Conservation (phyloP, 2,888 invertebrate species). For the Sarcophaga carnaria region DNA sequence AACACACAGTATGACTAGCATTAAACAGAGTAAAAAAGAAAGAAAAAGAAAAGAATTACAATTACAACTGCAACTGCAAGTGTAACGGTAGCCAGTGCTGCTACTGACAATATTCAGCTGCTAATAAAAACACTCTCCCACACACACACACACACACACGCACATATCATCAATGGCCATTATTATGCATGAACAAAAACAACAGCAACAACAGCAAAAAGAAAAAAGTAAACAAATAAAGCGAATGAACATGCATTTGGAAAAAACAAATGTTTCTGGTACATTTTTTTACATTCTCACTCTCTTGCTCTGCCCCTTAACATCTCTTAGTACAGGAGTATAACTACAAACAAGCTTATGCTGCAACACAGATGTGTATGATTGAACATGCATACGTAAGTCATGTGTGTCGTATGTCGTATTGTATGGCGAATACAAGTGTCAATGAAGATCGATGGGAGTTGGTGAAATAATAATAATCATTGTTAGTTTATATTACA, state of each 20-base stretch:
- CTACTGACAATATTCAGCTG: background rate
- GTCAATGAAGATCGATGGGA: constrained; percentile 69
- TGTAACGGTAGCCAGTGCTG: no score
- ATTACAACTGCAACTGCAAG: constrained; percentile 7
- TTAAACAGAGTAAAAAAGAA: no score
- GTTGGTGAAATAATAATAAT: constrained; percentile 52
- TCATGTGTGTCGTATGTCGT: no score
- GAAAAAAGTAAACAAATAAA: constrained; percentile 47
- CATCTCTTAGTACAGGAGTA: no score
- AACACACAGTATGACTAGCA: constrained; percentile 5
- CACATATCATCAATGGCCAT: constrained; percentile 40
- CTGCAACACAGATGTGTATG: background rate
- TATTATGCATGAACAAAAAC: constrained; percentile 66
- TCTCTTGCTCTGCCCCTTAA: background rate
- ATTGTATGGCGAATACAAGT: constrained; percentile 34
- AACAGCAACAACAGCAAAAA: constrained; percentile 24
- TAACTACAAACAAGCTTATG: constrained; percentile 2
- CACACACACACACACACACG: constrained; percentile 27
- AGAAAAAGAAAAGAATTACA: background rate
- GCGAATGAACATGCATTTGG: constrained; percentile 6
- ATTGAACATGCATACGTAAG: constrained; percentile 21
- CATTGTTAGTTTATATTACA: constrained; percentile 40
- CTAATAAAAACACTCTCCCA: constrained; percentile 31
- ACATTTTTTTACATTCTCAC: constrained; percentile 23
- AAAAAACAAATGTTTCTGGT: constrained; percentile 6